Evolutionary conservation across 92 coral and sea anemone genomes (phyloP).

Genomic region (Siderastrea siderea): DNA sequence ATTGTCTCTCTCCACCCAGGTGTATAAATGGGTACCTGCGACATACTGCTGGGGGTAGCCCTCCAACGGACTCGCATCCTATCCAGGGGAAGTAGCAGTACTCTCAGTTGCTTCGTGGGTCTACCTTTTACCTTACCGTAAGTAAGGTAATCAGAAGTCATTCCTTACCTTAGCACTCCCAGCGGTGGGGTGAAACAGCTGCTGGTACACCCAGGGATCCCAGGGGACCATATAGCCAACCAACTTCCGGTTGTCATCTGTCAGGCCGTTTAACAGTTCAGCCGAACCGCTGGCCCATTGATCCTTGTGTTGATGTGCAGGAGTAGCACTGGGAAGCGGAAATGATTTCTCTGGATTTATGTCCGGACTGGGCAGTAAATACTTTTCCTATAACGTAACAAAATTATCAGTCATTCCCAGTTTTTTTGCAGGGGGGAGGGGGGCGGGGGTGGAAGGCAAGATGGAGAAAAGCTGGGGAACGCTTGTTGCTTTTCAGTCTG

Average conservation of each 20-base stretch:
- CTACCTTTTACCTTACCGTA: too few relatives aligned
- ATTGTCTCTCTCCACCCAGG: too few relatives aligned
- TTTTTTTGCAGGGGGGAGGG: not conserved
- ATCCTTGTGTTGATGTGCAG: not conserved
- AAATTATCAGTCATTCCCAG: not conserved
- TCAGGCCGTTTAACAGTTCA: slow-evolving; percentile 83
- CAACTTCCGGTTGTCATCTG: slow-evolving; percentile 83
- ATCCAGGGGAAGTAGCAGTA: too few relatives aligned
- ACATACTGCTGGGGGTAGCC: too few relatives aligned
- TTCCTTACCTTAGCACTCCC: slow-evolving; percentile 1
- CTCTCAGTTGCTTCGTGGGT: too few relatives aligned
- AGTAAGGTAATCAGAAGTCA: too few relatives aligned
- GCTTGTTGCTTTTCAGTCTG: too few relatives aligned
- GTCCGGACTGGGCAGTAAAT: slow-evolving; percentile 68
- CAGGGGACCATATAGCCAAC: slow-evolving; percentile 89
- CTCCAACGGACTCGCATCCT: too few relatives aligned
- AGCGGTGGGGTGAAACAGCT: slow-evolving; percentile 52
- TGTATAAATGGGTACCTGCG: too few relatives aligned
- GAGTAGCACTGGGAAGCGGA: slow-evolving; percentile 8
- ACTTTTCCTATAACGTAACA: slow-evolving; percentile 56
- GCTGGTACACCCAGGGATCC: slow-evolving; percentile 75
- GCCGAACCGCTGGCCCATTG: slow-evolving; percentile 84
- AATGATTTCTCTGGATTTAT: slow-evolving; percentile 23
- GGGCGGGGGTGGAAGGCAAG: not conserved
- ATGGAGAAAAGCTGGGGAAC: too few relatives aligned